These are phyloP conservation scores for Polyodon spathula DNA, from an alignment of 2,113 vertebrate species.

Conservation along the genomic window DNA sequence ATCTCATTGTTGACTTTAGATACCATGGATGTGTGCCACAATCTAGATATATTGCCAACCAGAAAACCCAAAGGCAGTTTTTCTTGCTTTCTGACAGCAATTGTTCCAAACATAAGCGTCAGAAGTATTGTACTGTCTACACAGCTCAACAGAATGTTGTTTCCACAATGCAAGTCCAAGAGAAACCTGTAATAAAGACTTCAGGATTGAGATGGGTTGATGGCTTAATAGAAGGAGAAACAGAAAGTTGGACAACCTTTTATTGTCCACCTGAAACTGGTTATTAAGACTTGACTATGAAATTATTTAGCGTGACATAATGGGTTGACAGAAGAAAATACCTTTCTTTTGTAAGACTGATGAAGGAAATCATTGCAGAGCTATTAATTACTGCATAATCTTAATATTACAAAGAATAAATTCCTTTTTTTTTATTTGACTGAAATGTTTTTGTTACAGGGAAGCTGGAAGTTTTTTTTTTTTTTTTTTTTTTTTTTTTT, in stretches of 20 bases:
- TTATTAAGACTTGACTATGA: conserved; percentile 12
- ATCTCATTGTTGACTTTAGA: conserved; percentile 16
- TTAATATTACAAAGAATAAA: too few species aligned
- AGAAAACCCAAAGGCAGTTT: conserved; percentile 19
- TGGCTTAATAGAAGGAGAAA: conserved; percentile 7
- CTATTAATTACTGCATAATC: too few species aligned
- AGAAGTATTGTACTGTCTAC: conserved; percentile 4
- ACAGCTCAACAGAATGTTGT: conserved; percentile 9
- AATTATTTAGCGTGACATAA: neutral
- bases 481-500: neutral
- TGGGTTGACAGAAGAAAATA: neutral
- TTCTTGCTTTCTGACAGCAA: conserved; percentile 12
- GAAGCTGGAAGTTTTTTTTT: neutral
- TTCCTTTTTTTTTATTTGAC: too few species aligned
- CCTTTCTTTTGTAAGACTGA: neutral
- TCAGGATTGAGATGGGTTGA: conserved; percentile 12
- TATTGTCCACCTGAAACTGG: conserved; percentile 15
- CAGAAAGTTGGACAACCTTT: neutral
- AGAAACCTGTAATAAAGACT: conserved; percentile 9
- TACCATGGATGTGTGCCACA: conserved; percentile 10
- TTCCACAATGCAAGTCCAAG: conserved; percentile 6
- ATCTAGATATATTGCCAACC: conserved; percentile 14
- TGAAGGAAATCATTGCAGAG: neutral
- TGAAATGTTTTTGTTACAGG: too few species aligned
- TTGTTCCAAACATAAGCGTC: conserved; percentile 16